Percentiles rank a stretch among this genome's conserved stretches.
phyloP scores from a whole-genome alignment of 2,113 vertebrate species.

The Sprattus sprattus region DNA sequence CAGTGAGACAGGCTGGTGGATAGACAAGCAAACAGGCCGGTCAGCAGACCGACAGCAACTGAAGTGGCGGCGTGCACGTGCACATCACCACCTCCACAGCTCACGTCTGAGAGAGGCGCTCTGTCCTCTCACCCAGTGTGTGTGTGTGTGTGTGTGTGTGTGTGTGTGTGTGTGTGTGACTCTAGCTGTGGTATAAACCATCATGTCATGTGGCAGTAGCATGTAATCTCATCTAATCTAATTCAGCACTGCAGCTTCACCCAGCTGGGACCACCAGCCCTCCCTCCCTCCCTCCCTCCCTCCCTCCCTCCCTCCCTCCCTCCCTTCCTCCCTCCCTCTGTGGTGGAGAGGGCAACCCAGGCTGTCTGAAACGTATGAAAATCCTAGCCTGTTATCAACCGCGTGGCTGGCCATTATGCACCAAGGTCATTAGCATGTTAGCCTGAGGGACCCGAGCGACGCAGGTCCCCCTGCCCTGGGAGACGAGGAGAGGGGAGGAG shows the following conservation, averaged over 20 bases:
- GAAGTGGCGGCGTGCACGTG: too few relatives aligned
- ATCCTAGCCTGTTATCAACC: background rate
- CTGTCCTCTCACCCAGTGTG: background rate
- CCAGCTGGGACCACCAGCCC: background rate
- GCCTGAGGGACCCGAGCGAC: background rate
- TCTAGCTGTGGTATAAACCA: background rate
- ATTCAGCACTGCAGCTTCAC: background rate
- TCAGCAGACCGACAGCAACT: too few relatives aligned
- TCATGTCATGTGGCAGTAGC: background rate
- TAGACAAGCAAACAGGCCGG: too few relatives aligned
- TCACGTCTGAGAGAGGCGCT: too few relatives aligned
- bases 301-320: background rate
- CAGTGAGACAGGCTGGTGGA: too few relatives aligned
- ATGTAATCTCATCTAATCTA: background rate
- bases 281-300: background rate
- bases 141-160: background rate
- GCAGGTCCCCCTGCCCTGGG: background rate
- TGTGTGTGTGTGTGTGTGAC: background rate
- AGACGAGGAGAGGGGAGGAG: background rate
- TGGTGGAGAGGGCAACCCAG: background rate
- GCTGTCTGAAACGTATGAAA: constrained; percentile 3
- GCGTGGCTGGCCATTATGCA: constrained; percentile 13
- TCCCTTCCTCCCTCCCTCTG: background rate
- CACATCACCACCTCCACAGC: too few relatives aligned
- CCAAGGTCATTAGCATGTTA: background rate